Percentiles rank a stretch among this genome's conserved stretches.
Evolutionary conservation across 2,113 vertebrate species (phyloP).

Genomic region (Oryctolagus cuniculus): DNA sequence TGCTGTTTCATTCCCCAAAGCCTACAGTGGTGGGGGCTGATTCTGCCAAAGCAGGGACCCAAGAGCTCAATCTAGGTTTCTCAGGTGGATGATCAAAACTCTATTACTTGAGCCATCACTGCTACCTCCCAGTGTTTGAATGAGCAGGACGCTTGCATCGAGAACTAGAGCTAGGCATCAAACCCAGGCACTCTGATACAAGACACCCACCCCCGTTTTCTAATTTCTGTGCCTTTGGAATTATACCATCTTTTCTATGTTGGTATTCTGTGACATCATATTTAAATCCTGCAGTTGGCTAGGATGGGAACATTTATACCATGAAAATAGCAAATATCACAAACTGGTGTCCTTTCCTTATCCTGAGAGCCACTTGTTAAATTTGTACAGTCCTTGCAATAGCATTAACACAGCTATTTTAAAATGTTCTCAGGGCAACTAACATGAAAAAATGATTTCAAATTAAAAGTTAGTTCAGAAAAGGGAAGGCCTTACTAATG

Average conservation of each 20-base stretch:
- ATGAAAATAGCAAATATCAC: not conserved
- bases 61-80: too few relatives aligned
- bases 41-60: too few relatives aligned
- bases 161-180: too few relatives aligned
- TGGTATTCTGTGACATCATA: not conserved
- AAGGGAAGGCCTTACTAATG: not conserved
- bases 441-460: conserved; percentile 24
- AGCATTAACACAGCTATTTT: not conserved
- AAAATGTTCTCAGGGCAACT: not conserved
- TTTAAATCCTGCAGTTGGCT: not conserved
- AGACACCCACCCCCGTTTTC: too few relatives aligned
- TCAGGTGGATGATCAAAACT: too few relatives aligned
- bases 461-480: conserved; percentile 19
- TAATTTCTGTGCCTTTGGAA: not conserved
- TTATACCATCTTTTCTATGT: not conserved
- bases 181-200: too few relatives aligned
- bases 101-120: too few relatives aligned
- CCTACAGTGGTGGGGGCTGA: too few relatives aligned
- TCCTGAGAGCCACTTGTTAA: not conserved
- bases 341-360: not conserved
- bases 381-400: not conserved
- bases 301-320: not conserved
- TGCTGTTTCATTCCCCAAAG: too few relatives aligned
- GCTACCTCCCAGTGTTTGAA: too few relatives aligned
- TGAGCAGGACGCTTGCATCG: too few relatives aligned